Conservation (phyloP, 2,888 invertebrate genomes). For the Litoditis marina region DNA sequence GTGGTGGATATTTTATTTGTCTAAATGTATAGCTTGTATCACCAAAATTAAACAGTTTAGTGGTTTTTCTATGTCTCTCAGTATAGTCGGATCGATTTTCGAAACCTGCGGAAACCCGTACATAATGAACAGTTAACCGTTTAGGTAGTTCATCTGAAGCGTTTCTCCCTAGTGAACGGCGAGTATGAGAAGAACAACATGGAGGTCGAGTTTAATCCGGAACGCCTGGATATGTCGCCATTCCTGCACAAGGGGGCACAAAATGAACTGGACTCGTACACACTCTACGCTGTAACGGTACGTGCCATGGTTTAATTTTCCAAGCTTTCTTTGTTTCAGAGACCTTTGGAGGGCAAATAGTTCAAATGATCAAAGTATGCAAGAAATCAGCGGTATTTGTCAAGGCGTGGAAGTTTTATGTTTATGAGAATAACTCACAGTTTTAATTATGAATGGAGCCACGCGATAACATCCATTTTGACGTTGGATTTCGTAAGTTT, state of each 20-base stretch:
- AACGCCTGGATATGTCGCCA: slow-evolving; percentile 30
- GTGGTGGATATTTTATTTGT: too few relatives aligned
- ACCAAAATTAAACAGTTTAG: too few relatives aligned
- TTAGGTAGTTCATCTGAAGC: slow-evolving; percentile 53
- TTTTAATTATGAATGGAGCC: too few relatives aligned
- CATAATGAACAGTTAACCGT: too few relatives aligned
- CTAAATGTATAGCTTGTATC: too few relatives aligned
- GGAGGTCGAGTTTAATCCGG: slow-evolving; percentile 45
- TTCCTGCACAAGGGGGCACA: slow-evolving; percentile 40
- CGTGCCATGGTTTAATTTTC: slow-evolving; percentile 2
- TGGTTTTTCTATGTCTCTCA: too few relatives aligned
- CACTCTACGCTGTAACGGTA: slow-evolving; percentile 56
- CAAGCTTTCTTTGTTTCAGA: not conserved
- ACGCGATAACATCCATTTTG: too few relatives aligned
- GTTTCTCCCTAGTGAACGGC: slow-evolving; percentile 44
- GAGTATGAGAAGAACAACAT: slow-evolving; percentile 53
- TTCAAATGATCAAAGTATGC: not conserved
- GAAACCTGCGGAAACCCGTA: too few relatives aligned
- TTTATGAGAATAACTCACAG: not conserved
- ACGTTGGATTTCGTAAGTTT: too few relatives aligned
- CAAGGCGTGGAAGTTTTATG: too few relatives aligned
- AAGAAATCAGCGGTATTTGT: not conserved
- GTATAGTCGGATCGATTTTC: too few relatives aligned
- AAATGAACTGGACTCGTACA: slow-evolving; percentile 27
- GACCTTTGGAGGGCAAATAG: not conserved